Conservation (phyloP, 2,888 invertebrate genomes). For the Melinaea marsaeus region DNA sequence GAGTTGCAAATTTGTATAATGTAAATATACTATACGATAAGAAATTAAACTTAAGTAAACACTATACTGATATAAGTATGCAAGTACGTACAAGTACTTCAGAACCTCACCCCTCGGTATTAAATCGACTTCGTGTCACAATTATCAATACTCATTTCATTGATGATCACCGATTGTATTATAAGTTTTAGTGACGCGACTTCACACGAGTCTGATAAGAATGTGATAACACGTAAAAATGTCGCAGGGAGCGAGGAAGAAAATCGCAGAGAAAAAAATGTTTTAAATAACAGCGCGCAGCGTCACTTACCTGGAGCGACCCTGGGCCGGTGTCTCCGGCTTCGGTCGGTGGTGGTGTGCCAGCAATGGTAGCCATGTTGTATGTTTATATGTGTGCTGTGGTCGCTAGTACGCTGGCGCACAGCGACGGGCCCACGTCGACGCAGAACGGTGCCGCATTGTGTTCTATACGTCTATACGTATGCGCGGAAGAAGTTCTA, state of each 20-base stretch:
- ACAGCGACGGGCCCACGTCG: conserved; percentile 56
- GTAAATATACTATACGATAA: too few relatives aligned
- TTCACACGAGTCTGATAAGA: conserved; percentile 43
- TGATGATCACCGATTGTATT: neutral
- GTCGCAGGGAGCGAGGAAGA: conserved; percentile 40
- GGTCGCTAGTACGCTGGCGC: conserved; percentile 59
- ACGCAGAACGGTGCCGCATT: conserved; percentile 68
- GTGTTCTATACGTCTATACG: conserved; percentile 57
- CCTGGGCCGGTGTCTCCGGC: conserved; percentile 28
- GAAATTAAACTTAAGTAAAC: too few relatives aligned
- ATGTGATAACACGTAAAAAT: conserved; percentile 40
- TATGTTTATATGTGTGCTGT: conserved; percentile 56
- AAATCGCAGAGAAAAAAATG: conserved; percentile 38
- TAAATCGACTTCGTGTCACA: too few relatives aligned
- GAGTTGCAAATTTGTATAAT: too few relatives aligned
- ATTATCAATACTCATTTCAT: too few relatives aligned
- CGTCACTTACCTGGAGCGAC: conserved; percentile 56
- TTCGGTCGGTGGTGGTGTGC: conserved; percentile 45
- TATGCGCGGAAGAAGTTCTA: conserved; percentile 46
- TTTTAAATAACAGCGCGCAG: conserved; percentile 43
- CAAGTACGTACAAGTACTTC: too few relatives aligned
- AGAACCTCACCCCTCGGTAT: too few relatives aligned
- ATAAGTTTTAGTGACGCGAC: conserved; percentile 10
- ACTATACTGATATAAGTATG: too few relatives aligned
- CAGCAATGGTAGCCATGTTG: conserved; percentile 40